A percentile compares a stretch with the other conserved stretches of the same genome.
Evolutionary conservation across 2,113 vertebrate species (phyloP).

Genomic region (Corydoras sp.): DNA sequence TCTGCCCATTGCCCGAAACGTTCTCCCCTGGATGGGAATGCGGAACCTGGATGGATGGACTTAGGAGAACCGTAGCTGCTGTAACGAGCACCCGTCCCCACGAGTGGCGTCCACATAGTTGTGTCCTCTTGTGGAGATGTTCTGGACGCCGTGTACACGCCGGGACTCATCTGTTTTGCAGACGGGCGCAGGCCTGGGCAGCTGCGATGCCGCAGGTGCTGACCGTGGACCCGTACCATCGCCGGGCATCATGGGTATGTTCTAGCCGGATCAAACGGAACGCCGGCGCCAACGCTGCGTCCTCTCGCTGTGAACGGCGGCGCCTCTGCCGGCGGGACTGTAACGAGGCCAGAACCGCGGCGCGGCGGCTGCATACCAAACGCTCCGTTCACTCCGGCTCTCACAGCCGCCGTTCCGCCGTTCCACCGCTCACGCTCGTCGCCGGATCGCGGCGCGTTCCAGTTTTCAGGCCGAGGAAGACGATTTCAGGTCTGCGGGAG

Average conservation of each 20-base stretch:
- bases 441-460: too few species aligned
- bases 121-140: background rate
- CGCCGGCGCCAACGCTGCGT: constrained; percentile 6
- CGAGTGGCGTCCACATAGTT: too few species aligned
- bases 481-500: too few species aligned
- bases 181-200: constrained; percentile 21
- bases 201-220: constrained; percentile 18
- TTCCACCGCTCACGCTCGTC: background rate
- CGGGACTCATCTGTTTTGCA: constrained; percentile 30
- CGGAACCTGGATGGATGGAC: too few species aligned
- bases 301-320: constrained; percentile 7
- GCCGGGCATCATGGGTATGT: background rate
- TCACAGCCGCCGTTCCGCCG: background rate
- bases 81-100: too few species aligned
- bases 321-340: constrained; percentile 17
- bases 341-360: constrained; percentile 15
- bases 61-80: too few species aligned
- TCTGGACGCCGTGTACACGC: background rate
- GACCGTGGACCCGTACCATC: constrained; percentile 5
- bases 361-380: background rate
- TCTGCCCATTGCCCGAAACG: too few species aligned
- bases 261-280: background rate
- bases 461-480: too few species aligned
- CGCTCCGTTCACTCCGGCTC: background rate
- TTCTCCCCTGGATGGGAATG: too few species aligned